Evolutionary conservation across 2,113 vertebrate species (phyloP).

Genomic region (Craseonycteris thonglongyai): DNA sequence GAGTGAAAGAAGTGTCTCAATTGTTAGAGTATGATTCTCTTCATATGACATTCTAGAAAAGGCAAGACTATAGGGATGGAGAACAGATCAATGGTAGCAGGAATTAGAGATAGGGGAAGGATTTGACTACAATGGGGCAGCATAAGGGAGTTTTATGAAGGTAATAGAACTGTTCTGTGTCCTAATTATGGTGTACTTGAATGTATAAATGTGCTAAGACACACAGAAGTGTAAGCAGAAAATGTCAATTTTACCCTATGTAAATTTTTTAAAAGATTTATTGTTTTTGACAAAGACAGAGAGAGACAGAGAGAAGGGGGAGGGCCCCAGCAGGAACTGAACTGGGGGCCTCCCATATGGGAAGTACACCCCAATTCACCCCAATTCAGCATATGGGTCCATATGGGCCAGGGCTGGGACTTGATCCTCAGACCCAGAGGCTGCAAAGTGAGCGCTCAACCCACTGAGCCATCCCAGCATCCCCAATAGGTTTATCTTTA

Average conservation of each 20-base stretch:
- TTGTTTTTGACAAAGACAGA: too few relatives aligned
- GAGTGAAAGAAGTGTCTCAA: not conserved
- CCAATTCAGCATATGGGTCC: too few relatives aligned
- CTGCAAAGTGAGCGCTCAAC: too few relatives aligned
- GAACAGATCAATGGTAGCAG: not conserved
- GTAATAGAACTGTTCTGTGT: not conserved
- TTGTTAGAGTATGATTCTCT: not conserved
- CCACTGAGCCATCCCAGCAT: too few relatives aligned
- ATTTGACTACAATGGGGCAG: not conserved
- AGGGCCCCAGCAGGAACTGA: too few relatives aligned
- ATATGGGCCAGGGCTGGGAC: too few relatives aligned
- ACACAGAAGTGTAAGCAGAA: not conserved
- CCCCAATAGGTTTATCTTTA: not conserved
- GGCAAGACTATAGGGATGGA: not conserved
- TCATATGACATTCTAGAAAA: not conserved
- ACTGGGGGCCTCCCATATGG: too few relatives aligned
- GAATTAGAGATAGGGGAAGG: not conserved
- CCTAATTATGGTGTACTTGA: not conserved
- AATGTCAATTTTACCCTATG: not conserved
- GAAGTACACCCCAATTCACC: too few relatives aligned
- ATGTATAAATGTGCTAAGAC: not conserved
- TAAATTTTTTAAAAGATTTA: not conserved
- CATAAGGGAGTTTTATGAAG: not conserved
- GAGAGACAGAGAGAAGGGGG: too few relatives aligned
- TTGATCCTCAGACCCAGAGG: too few relatives aligned